These are phyloP conservation scores for Lepidochitona cinerea DNA, from an alignment of 2,888 invertebrate species.

Conservation along the genomic window DNA sequence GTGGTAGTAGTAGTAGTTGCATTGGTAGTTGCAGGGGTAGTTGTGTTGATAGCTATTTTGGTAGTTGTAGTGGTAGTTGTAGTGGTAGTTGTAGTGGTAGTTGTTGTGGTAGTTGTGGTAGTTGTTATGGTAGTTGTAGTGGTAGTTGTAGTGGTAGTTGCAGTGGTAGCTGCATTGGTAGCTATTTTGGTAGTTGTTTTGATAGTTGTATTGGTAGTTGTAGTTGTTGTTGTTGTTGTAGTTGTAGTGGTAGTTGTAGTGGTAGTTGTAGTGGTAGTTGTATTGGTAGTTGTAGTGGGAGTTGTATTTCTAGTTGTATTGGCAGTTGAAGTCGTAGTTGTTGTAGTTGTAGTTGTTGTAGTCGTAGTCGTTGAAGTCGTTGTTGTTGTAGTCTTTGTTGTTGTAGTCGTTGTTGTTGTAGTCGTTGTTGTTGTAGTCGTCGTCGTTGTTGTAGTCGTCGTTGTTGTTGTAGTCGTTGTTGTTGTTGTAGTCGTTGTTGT, in stretches of 20 bases:
- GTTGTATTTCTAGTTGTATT: not conserved
- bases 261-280: not conserved
- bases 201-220: not conserved
- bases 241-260: not conserved
- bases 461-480: not conserved
- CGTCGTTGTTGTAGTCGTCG: not conserved
- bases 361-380: not conserved
- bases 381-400: not conserved
- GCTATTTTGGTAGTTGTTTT: not conserved
- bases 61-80: not conserved
- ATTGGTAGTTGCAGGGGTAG: not conserved
- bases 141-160: not conserved
- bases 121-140: not conserved
- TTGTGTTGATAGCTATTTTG: not conserved
- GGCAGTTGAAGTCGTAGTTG: not conserved
- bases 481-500: not conserved
- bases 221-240: not conserved
- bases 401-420: not conserved
- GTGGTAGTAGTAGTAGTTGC: not conserved
- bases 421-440: not conserved
- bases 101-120: not conserved
- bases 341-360: not conserved
- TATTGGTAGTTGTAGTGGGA: not conserved
- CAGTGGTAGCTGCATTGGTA: not conserved
- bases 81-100: not conserved